phyloP scores from a whole-genome alignment of 2,797 vertebrate species.

The Pitangus sulphuratus region DNA sequence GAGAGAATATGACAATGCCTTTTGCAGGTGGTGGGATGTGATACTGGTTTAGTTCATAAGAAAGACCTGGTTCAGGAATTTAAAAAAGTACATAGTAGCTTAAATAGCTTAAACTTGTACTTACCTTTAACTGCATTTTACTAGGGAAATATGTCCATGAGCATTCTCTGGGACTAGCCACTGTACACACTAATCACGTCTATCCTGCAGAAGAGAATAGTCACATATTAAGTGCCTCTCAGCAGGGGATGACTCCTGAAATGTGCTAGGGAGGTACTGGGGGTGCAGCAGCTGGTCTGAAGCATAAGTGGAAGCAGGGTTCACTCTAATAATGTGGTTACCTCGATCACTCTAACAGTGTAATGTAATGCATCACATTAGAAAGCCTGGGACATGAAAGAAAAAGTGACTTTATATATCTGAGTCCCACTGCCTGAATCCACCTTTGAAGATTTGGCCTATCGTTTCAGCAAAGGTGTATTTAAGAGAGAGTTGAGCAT shows the following conservation, averaged over 20 bases:
- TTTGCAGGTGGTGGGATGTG: background rate
- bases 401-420: background rate
- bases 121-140: background rate
- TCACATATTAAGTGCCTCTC: background rate
- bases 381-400: background rate
- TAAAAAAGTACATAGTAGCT: background rate
- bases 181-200: background rate
- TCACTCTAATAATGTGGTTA: background rate
- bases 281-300: background rate
- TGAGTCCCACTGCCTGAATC: background rate
- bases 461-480: background rate
- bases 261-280: background rate
- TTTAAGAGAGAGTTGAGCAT: background rate
- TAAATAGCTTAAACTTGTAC: background rate
- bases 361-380: background rate
- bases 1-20: background rate
- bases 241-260: background rate
- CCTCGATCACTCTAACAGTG: background rate
- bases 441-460: background rate
- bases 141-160: background rate
- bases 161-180: background rate
- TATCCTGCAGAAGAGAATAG: background rate
- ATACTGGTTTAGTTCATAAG: background rate
- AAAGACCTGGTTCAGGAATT: background rate
- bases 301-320: background rate